Evolutionary conservation across 2,888 invertebrate species (phyloP).

Genomic region (Acanthosepion lycidas): DNA sequence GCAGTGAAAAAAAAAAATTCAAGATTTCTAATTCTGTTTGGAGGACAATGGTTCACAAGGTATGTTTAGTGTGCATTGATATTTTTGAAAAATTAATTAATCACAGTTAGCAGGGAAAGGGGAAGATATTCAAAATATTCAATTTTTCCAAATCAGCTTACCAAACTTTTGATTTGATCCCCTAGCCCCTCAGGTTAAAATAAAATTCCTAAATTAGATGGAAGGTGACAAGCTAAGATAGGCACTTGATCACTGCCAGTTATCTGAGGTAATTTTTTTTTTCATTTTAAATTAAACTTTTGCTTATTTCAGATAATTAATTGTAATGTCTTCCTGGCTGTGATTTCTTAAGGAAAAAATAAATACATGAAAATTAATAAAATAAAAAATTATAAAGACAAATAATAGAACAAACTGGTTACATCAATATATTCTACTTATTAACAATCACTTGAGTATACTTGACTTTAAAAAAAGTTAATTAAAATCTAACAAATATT

Average conservation of each 20-base stretch:
- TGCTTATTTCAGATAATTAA: neutral
- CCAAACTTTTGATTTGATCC: neutral
- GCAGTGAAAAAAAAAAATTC: neutral
- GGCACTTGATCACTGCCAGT: conserved; percentile 33
- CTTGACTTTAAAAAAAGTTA: too few species aligned
- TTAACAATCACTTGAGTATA: too few species aligned
- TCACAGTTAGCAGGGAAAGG: conserved; percentile 6
- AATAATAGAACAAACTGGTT: neutral
- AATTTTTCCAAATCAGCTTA: conserved; percentile 33
- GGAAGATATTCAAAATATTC: neutral
- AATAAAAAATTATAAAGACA: neutral
- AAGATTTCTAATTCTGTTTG: neutral
- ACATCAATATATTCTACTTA: too few species aligned
- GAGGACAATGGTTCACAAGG: conserved; percentile 33
- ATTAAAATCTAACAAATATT: too few species aligned
- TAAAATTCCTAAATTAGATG: conserved; percentile 33
- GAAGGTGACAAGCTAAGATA: neutral
- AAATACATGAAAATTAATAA: too few species aligned
- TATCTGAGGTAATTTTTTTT: neutral
- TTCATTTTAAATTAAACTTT: neutral
- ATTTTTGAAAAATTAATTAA: neutral
- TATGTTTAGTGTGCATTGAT: conserved; percentile 33
- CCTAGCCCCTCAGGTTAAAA: neutral
- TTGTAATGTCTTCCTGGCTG: too few species aligned
- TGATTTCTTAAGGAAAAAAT: too few species aligned